phyloP scores from a whole-genome alignment of 2,888 invertebrate genomes.

The Apocheima hispidaria region DNA sequence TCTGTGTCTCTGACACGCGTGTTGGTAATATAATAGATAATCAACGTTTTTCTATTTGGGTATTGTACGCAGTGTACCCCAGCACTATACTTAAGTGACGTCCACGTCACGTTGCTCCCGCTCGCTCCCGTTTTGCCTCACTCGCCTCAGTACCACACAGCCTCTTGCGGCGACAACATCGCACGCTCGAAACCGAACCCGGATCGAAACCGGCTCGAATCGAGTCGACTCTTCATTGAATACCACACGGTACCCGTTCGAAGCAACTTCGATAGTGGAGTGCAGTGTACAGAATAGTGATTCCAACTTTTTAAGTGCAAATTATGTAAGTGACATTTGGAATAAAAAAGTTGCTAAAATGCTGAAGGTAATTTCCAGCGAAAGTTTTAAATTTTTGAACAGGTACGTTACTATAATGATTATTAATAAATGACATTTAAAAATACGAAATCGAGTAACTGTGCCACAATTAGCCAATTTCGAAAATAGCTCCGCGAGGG shows the following conservation, averaged over 20 bases:
- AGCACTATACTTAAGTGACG: constrained; percentile 57
- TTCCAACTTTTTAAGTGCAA: constrained; percentile 38
- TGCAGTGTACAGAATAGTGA: constrained; percentile 73
- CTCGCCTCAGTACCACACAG: constrained; percentile 75
- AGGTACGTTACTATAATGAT: constrained; percentile 1
- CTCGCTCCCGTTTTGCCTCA: constrained; percentile 57
- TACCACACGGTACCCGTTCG: constrained; percentile 31
- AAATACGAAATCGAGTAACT: background rate
- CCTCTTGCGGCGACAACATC: constrained; percentile 70
- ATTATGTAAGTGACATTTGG: constrained; percentile 36
- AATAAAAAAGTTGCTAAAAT: constrained; percentile 37
- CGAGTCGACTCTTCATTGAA: constrained; percentile 30
- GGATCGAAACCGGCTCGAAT: constrained; percentile 23
- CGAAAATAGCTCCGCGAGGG: too few species aligned
- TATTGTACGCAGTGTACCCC: constrained; percentile 62
- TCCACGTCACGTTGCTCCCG: constrained; percentile 66
- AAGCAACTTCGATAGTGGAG: constrained; percentile 60
- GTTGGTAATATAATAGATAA: background rate
- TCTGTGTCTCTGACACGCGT: too few species aligned
- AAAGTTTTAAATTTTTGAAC: constrained; percentile 24
- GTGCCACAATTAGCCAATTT: too few species aligned
- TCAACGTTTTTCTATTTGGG: background rate
- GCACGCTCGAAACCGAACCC: constrained; percentile 34
- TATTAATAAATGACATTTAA: background rate
- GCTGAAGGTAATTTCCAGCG: constrained; percentile 14